These are phyloP conservation scores for Myxocyprinus asiaticus DNA, from an alignment of 2,113 vertebrate genomes.

Conservation along the genomic window DNA sequence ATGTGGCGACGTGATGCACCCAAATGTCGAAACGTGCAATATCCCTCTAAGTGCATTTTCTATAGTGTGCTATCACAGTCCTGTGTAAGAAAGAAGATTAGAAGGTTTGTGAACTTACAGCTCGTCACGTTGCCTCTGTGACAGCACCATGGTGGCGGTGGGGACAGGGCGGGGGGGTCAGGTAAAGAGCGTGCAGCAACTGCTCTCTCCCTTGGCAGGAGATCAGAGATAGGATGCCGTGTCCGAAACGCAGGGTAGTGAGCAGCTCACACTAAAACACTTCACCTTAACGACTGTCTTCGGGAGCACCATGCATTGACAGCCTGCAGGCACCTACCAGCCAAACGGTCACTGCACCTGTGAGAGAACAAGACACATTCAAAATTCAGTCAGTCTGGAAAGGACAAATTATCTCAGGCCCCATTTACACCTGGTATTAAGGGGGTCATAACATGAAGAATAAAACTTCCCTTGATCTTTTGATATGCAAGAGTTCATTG, in stretches of 20 bases:
- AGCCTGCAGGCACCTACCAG: slow-evolving; percentile 84
- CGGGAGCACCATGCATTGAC: slow-evolving; percentile 69
- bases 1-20: too few relatives aligned
- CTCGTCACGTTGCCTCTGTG: slow-evolving; percentile 99
- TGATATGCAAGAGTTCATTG: too few relatives aligned
- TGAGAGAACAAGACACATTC: slow-evolving; percentile 22
- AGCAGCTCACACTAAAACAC: slow-evolving; percentile 68
- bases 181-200: slow-evolving; percentile 73
- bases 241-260: slow-evolving; percentile 72
- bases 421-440: not conserved
- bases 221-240: slow-evolving; percentile 56
- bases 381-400: not conserved
- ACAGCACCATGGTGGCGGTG: slow-evolving; percentile 93
- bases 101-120: slow-evolving; percentile 81
- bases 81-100: not conserved
- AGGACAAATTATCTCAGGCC: not conserved
- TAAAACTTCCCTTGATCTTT: too few relatives aligned
- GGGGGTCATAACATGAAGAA: too few relatives aligned
- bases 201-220: slow-evolving; percentile 71
- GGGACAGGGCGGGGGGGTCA: slow-evolving; percentile 68
- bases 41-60: not conserved
- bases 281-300: slow-evolving; percentile 66
- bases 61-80: not conserved
- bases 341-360: slow-evolving; percentile 90
- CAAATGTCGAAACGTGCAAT: too few relatives aligned